Conservation (phyloP, 2,888 invertebrate genomes). For the Trichacis sp. region DNA sequence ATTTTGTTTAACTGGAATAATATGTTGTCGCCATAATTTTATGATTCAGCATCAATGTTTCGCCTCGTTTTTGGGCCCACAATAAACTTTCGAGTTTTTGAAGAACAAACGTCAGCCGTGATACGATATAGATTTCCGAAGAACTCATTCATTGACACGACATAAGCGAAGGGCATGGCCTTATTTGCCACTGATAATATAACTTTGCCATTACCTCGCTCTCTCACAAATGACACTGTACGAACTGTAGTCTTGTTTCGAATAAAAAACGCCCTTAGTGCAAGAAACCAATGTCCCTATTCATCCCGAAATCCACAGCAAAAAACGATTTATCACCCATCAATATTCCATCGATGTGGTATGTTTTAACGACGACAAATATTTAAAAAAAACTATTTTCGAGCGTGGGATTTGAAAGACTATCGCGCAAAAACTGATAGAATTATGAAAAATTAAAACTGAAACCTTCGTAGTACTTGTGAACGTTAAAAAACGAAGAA, state of each 20-base stretch:
- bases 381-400: too few species aligned
- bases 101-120: slow-evolving; percentile 23
- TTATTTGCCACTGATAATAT: slow-evolving; percentile 35
- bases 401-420: neutral
- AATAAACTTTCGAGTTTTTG: slow-evolving; percentile 30
- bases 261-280: slow-evolving; percentile 29
- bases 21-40: too few species aligned
- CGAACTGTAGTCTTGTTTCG: slow-evolving; percentile 23
- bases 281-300: slow-evolving; percentile 10
- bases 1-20: too few species aligned
- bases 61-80: slow-evolving; percentile 27
- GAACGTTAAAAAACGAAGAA: too few species aligned
- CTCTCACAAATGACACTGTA: slow-evolving; percentile 28
- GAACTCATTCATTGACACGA: slow-evolving; percentile 35
- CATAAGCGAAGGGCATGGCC: slow-evolving; percentile 36
- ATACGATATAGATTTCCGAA: slow-evolving; percentile 37
- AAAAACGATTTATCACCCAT: too few species aligned
- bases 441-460: too few species aligned
- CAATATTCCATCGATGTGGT: too few species aligned
- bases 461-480: too few species aligned
- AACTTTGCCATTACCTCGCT: slow-evolving; percentile 28
- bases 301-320: too few species aligned
- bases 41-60: too few species aligned
- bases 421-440: too few species aligned
- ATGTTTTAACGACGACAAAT: too few species aligned